Base-by-base conservation (phyloP, 2,888 invertebrate species). In the Pammene fasciana region DNA sequence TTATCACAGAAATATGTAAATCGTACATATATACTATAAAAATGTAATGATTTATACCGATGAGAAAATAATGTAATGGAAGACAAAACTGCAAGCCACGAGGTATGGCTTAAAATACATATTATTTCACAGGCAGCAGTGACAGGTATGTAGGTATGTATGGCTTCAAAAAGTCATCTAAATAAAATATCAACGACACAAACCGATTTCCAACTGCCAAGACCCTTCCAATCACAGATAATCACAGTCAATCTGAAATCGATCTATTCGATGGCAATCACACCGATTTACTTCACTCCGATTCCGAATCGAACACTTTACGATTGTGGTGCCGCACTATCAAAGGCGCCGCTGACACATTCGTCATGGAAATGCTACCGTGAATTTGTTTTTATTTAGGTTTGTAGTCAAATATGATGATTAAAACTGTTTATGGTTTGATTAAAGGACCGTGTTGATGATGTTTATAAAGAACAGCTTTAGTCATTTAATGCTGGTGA, bases 251-350 rank as follows among this genome's bases (percentile, higher is more conserved):
- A 81, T 84, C 81, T 85, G 82, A 85, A 86, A 88, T 87, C 86
- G 86, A 88, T 86, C 81, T 77, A 79, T 75, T 74, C 74, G 76
- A 78, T 77, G 75, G 83, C 86, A 84, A 86, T 88, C 81, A 81
- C 79, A 84, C 82, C 84, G 86, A 85, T 85, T 86, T 81, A 82
- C 80, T 80, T 81, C 82, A 84, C 84, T 86, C 83, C 86, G 87
- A 86, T 86, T 85, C 83, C 78, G 84, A 86, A 84, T 84, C 79
- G 80, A 68, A 68, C 62, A 68, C 79, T 82, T 79, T 76, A 75
- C 85, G 81, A 85, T 85, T 85, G 84, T 79, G 74, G 75, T 82
- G 70, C 70, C 70, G 70, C 68, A 65, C 70, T 65, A 60, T 70
- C 70, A 70, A 70, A 70, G 65, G 55, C 54, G 65, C 71, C 75